phyloP scores from a whole-genome alignment of 2,888 invertebrate species.

The Oxystoma pomonae region DNA sequence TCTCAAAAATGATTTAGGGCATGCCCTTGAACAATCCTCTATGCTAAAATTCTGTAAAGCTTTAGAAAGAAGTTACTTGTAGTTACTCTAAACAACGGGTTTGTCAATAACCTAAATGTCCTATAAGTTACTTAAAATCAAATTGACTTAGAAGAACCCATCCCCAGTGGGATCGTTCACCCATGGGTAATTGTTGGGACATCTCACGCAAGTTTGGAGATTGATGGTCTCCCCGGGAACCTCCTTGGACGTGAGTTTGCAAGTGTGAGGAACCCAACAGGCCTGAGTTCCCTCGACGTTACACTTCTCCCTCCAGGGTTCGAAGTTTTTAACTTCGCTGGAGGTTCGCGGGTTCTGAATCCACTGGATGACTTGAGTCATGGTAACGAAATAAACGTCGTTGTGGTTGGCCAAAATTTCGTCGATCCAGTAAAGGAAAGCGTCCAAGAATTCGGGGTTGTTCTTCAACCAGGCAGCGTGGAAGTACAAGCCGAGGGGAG shows the following conservation, averaged over 20 bases:
- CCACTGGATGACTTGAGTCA: conserved; percentile 97
- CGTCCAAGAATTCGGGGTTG: conserved; percentile 88
- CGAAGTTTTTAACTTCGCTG: conserved; percentile 84
- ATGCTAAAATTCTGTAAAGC: no score
- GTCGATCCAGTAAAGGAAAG: conserved; percentile 91
- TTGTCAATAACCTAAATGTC: conserved; percentile 30
- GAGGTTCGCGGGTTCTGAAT: conserved; percentile 86
- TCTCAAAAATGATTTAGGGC: no score
- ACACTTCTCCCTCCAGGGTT: conserved; percentile 93
- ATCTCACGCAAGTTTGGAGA: conserved; percentile 87
- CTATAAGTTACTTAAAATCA: conserved; percentile 33
- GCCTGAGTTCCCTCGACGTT: conserved; percentile 77
- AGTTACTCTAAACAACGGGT: no score
- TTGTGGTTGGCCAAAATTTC: conserved; percentile 80
- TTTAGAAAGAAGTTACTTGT: no score
- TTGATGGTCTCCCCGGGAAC: conserved; percentile 92
- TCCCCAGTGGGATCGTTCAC: conserved; percentile 87
- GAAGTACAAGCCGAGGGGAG: conserved; percentile 86
- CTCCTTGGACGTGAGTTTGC: conserved; percentile 89
- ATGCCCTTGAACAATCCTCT: no score
- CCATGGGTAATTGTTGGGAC: conserved; percentile 95
- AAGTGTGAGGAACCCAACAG: conserved; percentile 86
- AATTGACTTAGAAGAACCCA: conserved; percentile 73
- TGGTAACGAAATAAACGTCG: conserved; percentile 91
- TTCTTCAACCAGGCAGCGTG: conserved; percentile 92